Percentiles rank a stretch among this genome's conserved stretches.
phyloP scores from a whole-genome alignment of 2,797 vertebrate genomes.

The Falco biarmicus region DNA sequence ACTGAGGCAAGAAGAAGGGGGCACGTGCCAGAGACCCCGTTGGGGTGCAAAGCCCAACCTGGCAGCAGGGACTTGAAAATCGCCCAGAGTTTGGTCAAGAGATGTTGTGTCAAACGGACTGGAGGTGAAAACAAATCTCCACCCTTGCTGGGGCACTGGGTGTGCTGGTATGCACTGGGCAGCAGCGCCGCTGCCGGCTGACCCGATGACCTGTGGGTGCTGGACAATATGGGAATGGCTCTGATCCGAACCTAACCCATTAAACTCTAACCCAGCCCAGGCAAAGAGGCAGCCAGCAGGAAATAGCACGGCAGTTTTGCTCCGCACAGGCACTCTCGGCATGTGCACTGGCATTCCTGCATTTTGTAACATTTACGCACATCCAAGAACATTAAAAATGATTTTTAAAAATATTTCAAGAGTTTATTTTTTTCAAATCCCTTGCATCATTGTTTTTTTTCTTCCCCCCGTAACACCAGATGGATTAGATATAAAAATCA shows the following conservation, averaged over 20 bases:
- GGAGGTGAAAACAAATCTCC: neutral
- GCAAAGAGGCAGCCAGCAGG: neutral
- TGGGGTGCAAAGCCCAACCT: neutral
- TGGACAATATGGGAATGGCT: neutral
- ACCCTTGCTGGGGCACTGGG: neutral
- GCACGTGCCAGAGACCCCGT: neutral
- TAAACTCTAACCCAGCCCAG: neutral
- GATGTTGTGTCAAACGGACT: rapidly evolving
- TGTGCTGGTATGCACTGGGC: neutral
- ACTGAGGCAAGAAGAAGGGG: neutral
- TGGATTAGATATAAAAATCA: constrained; percentile 43
- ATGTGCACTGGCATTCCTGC: neutral
- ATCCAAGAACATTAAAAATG: neutral
- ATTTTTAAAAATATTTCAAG: neutral
- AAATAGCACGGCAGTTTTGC: rapidly evolving
- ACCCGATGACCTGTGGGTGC: rapidly evolving
- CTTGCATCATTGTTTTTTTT: neutral
- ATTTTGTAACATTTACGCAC: neutral
- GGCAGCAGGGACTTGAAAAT: neutral
- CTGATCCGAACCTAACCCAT: neutral
- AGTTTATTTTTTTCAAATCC: neutral
- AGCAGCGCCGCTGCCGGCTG: rapidly evolving
- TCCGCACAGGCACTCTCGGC: neutral
- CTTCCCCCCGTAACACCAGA: neutral
- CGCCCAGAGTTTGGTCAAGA: neutral